Conservation (phyloP, 2,888 invertebrate species). For the Tetanocera ferruginea region DNA sequence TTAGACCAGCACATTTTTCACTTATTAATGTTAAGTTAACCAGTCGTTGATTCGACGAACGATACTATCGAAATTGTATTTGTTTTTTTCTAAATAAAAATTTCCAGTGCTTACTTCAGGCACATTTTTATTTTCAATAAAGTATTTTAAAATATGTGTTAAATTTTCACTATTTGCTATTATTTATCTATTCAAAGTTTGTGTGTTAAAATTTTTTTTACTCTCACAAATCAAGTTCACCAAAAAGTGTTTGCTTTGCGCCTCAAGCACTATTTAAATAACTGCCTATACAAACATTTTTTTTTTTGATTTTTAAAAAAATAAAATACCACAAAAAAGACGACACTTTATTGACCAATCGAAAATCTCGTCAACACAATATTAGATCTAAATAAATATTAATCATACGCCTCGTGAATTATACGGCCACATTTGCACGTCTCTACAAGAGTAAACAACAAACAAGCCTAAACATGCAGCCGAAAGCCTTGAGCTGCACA, state of each 20-base stretch:
- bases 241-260: background rate
- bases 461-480: background rate
- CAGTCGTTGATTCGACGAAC: too few species aligned
- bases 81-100: background rate
- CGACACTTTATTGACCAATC: too few species aligned
- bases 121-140: background rate
- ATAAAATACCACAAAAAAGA: too few species aligned
- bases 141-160: background rate
- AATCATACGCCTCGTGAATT: background rate
- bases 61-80: too few species aligned
- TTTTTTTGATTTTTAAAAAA: too few species aligned
- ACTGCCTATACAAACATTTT: too few species aligned
- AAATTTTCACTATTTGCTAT: background rate
- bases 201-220: background rate
- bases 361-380: background rate
- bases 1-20: too few species aligned
- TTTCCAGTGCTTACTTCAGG: background rate
- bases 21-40: too few species aligned
- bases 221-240: background rate
- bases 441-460: background rate
- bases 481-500: background rate
- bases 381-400: background rate
- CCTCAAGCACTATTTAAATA: too few species aligned
- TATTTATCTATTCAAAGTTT: background rate
- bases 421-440: background rate